phyloP scores from a whole-genome alignment of 2,797 vertebrate genomes.

The Micropoecilia bifurca region DNA sequence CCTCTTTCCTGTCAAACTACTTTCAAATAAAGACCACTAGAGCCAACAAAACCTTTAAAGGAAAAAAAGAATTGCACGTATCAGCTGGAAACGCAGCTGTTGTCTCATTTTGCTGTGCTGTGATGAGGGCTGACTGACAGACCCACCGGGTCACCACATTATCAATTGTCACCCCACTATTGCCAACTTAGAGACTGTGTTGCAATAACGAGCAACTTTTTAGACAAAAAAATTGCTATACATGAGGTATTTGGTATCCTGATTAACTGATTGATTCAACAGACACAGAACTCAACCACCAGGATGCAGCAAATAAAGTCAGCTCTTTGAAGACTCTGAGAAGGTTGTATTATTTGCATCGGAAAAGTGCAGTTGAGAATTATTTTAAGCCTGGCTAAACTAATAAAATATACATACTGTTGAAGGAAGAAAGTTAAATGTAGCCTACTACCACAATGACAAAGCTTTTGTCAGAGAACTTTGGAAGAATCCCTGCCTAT shows the following conservation, averaged over 20 bases:
- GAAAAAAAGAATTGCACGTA: no score
- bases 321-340: not conserved
- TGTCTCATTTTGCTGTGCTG: not conserved
- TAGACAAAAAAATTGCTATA: not conserved
- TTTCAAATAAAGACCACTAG: no score
- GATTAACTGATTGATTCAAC: not conserved
- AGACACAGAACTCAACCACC: not conserved
- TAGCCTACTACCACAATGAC: not conserved
- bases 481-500: not conserved
- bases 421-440: not conserved
- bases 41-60: no score
- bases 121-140: not conserved
- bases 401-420: conserved; percentile 4
- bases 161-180: not conserved
- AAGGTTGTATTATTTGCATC: not conserved
- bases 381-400: not conserved
- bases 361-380: not conserved
- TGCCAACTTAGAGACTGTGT: not conserved
- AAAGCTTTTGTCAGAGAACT: not conserved
- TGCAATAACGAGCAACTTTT: not conserved
- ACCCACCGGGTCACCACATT: not conserved
- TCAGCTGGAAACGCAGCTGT: not conserved
- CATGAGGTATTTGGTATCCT: not conserved
- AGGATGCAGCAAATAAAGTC: not conserved
- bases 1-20: no score